Conservation (phyloP, 2,888 invertebrate genomes). For the Watsonalla cultraria region DNA sequence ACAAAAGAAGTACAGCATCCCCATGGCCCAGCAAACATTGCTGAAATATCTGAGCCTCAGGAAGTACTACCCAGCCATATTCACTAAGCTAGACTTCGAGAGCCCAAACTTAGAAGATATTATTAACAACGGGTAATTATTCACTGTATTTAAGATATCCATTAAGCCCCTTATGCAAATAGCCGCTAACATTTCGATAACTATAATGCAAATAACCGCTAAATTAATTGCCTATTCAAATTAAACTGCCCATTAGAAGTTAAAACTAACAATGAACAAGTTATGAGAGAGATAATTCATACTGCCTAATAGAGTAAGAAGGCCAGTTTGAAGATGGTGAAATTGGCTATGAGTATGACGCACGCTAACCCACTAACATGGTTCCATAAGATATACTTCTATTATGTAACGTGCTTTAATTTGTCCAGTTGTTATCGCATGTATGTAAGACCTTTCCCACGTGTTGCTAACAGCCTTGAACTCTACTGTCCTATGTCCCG, state of each 20-base stretch:
- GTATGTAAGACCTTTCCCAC: conserved; percentile 34
- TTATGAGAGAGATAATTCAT: no score
- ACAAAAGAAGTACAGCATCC: conserved; percentile 87
- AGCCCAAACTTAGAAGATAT: conserved; percentile 81
- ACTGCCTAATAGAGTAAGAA: no score
- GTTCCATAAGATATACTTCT: conserved; percentile 26
- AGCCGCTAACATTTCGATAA: background rate
- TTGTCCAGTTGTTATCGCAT: conserved; percentile 9
- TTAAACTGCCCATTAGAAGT: no score
- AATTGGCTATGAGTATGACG: conserved; percentile 19
- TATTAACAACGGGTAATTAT: conserved; percentile 80
- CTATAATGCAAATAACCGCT: background rate
- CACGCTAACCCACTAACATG: conserved; percentile 34
- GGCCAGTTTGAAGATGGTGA: conserved; percentile 2
- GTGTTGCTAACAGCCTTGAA: conserved; percentile 33
- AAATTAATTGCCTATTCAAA: no score
- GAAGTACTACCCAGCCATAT: conserved; percentile 82
- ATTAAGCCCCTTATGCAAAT: background rate
- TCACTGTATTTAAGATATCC: background rate
- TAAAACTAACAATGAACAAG: no score
- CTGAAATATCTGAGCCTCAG: conserved; percentile 87
- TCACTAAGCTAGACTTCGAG: conserved; percentile 81
- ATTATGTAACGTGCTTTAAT: conserved; percentile 24
- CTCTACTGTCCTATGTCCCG: conserved; percentile 18
- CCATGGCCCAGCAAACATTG: conserved; percentile 87